phyloP scores from a whole-genome alignment of 2,797 vertebrate genomes.

The Pseudochaenichthys georgianus region DNA sequence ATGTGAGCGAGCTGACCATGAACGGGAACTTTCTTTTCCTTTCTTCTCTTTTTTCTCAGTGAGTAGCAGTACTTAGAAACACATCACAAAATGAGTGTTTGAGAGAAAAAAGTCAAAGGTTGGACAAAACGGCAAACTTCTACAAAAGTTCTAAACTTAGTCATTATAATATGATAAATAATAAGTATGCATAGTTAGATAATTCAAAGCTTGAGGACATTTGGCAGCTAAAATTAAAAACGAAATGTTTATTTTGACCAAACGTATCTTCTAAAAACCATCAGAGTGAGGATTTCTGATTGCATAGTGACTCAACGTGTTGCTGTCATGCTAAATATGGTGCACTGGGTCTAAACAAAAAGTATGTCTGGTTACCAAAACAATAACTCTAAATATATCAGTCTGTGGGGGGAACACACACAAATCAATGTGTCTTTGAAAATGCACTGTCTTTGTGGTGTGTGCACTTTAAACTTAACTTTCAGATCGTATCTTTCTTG shows the following conservation, averaged over 20 bases:
- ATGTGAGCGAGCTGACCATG: slow-evolving; percentile 38
- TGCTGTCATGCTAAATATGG: not conserved
- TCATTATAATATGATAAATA: not conserved
- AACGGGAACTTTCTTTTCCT: slow-evolving; percentile 17
- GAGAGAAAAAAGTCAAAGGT: not conserved
- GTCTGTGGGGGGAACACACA: slow-evolving; percentile 17
- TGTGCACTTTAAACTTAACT: slow-evolving; percentile 5
- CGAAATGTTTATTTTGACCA: not conserved
- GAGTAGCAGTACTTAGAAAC: not conserved
- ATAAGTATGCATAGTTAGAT: not conserved
- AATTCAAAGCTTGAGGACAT: not conserved
- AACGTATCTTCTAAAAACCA: not conserved
- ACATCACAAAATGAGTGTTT: too few species aligned
- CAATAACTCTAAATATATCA: not conserved
- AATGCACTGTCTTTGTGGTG: not conserved
- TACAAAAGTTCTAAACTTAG: not conserved
- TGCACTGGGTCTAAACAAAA: not conserved
- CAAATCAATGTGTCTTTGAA: not conserved
- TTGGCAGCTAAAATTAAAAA: not conserved
- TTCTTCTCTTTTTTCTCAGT: not conserved
- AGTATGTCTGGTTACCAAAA: slow-evolving; percentile 18
- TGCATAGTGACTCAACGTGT: accelerated
- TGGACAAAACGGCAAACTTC: not conserved
- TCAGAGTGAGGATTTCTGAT: not conserved
- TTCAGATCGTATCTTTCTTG: not conserved